Evolutionary conservation across 1,140 invertebrate species (phyloP).

Genomic region (Tetranychus urticae): DNA sequence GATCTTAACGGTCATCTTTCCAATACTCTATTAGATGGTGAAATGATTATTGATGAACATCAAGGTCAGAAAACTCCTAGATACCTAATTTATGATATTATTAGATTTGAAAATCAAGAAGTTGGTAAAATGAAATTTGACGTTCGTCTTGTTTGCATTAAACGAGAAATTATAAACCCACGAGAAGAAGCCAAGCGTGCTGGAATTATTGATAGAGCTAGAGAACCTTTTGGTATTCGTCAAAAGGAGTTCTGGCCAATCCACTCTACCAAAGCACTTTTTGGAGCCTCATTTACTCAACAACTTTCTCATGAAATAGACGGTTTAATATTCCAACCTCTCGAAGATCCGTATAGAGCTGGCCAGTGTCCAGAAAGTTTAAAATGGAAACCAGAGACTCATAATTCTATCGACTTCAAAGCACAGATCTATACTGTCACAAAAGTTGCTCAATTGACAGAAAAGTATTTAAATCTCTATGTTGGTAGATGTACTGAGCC

Average conservation of each 20-base stretch:
- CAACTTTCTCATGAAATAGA: conserved; percentile 80
- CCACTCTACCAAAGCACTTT: conserved; percentile 34
- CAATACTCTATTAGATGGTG: conserved; percentile 79
- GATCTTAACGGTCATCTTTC: conserved; percentile 40
- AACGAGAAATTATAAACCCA: conserved; percentile 37
- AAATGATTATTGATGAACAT: conserved; percentile 72
- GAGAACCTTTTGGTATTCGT: conserved; percentile 66
- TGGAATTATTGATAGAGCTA: conserved; percentile 41
- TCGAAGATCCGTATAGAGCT: conserved; percentile 32
- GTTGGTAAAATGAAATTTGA: conserved; percentile 54
- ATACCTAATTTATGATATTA: conserved; percentile 85
- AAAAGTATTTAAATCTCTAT: conserved; percentile 15
- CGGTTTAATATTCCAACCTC: conserved; percentile 90
- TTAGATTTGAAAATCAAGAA: conserved; percentile 53
- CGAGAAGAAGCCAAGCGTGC: conserved; percentile 44
- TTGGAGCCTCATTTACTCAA: conserved; percentile 62
- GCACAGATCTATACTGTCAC: conserved; percentile 49
- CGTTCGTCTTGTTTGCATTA: conserved; percentile 45
- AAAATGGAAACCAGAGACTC: conserved; percentile 86
- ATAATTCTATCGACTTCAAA: conserved; percentile 89
- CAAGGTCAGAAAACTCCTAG: conserved; percentile 44
- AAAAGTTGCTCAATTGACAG: conserved; percentile 33
- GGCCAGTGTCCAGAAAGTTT: conserved; percentile 60
- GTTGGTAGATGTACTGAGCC: conserved; percentile 11
- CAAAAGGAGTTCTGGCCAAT: conserved; percentile 74